Evolutionary conservation across 2,113 vertebrate species (phyloP).

Genomic region (Oryctolagus cuniculus): mOryCun1.1 NC_091439.1:35653501-35654000

Average conservation of each 20-base stretch:
- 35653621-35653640: too few species aligned
- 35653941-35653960: background rate
- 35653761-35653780: background rate
- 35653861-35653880: background rate
- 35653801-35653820: background rate
- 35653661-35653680: too few species aligned
- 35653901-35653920: background rate
- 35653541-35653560: background rate
- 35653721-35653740: background rate
- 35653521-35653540: background rate
- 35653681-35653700: too few species aligned
- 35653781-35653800: background rate
- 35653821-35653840: background rate
- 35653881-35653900: background rate
- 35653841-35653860: background rate
- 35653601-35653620: too few species aligned
- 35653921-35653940: background rate
- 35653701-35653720: background rate
- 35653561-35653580: background rate
- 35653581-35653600: too few species aligned
- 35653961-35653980: background rate
- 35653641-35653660: too few species aligned
- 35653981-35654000: background rate
- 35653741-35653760: background rate
- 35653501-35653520: background rate